These are phyloP conservation scores for Daubentonia madagascariensis DNA, from an alignment of 2,113 vertebrate species.

Conservation along the genomic window DNA sequence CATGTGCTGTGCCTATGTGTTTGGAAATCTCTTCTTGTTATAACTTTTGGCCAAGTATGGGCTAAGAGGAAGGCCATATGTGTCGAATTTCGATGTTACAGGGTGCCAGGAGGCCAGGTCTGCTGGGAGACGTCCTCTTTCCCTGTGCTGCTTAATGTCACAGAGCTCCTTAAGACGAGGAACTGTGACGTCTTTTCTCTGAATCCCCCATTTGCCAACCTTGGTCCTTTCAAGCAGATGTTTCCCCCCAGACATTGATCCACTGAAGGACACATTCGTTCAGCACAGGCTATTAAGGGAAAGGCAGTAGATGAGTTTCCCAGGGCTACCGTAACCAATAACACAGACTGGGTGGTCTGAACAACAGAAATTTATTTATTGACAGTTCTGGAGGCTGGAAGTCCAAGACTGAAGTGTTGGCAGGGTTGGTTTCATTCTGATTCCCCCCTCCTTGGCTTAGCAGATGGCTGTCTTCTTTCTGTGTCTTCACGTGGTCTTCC, in stretches of 20 bases:
- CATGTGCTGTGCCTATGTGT: background rate
- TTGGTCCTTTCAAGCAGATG: background rate
- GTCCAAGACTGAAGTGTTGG: background rate
- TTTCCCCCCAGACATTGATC: background rate
- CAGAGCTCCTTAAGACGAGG: background rate
- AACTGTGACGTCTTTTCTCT: background rate
- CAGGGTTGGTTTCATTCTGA: background rate
- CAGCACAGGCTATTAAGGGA: background rate
- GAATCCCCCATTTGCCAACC: background rate
- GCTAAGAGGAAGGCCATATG: background rate
- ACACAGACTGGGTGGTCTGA: background rate
- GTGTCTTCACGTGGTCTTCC: background rate
- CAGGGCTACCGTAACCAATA: background rate
- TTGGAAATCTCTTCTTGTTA: background rate
- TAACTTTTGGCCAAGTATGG: background rate
- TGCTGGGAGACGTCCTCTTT: background rate
- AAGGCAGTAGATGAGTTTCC: background rate
- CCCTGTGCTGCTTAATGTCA: background rate
- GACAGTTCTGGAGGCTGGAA: background rate
- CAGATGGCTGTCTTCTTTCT: rapidly evolving
- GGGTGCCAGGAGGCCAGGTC: background rate
- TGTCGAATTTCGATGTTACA: background rate
- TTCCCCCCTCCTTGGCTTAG: background rate
- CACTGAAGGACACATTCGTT: background rate
- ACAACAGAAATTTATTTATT: background rate